Percentiles rank a stretch among this genome's conserved stretches.
Evolutionary conservation across 2,797 vertebrate genomes (phyloP).

Genomic region (Petrocephalus sullivani): DNA sequence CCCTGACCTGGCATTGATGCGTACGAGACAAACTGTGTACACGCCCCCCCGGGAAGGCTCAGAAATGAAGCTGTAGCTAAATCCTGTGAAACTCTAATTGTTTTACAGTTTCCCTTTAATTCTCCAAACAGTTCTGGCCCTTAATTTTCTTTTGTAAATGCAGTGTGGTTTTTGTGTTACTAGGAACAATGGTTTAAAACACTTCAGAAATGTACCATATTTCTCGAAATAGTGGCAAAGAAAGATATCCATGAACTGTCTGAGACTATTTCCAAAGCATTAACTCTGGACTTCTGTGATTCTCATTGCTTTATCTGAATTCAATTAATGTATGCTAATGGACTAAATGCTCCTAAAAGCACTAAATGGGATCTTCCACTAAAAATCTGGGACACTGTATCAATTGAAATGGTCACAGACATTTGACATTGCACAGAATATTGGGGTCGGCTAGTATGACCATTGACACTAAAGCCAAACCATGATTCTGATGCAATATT

Average conservation of each 20-base stretch:
- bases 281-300: conserved; percentile 26
- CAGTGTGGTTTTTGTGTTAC: conserved; percentile 23
- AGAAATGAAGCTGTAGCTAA: conserved; percentile 63
- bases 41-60: conserved; percentile 48
- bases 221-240: neutral
- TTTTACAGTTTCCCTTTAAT: conserved; percentile 48
- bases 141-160: conserved; percentile 5
- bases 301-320: conserved; percentile 21
- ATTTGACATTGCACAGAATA: neutral
- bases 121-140: conserved; percentile 27
- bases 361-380: neutral
- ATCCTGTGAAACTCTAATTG: conserved; percentile 58
- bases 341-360: conserved; percentile 19
- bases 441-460: neutral
- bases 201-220: neutral
- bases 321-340: conserved; percentile 27
- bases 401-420: neutral
- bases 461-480: neutral
- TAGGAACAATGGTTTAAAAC: neutral
- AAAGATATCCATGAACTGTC: conserved; percentile 15
- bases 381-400: conserved; percentile 2
- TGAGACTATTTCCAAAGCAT: conserved; percentile 18
- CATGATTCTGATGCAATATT: neutral
- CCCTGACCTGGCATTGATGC: conserved; percentile 52
- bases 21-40: conserved; percentile 59